Evolutionary conservation across 2,888 invertebrate species (phyloP).

Genomic region (Alentia gelatinosa): DNA sequence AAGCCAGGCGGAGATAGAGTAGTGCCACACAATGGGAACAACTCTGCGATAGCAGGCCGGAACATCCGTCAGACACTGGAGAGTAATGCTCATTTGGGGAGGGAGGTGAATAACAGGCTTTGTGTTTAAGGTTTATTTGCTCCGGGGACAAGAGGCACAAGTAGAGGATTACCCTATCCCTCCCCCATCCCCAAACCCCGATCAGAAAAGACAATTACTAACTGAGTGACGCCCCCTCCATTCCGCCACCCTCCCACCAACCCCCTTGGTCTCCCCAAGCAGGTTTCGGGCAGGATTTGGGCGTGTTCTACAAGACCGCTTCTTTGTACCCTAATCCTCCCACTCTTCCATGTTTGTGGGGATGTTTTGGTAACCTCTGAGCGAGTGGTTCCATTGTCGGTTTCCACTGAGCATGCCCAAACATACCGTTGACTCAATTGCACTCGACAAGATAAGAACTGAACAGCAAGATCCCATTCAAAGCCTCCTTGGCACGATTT

Average conservation of each 20-base stretch:
- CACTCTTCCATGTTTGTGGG: background rate
- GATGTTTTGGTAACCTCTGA: conserved; percentile 36
- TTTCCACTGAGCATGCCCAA: conserved; percentile 5
- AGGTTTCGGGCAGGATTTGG: background rate
- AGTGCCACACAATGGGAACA: background rate
- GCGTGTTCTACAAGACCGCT: conserved; percentile 8
- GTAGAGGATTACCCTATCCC: background rate
- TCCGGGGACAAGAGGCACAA: background rate
- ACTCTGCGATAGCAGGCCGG: conserved; percentile 29
- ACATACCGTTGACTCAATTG: background rate
- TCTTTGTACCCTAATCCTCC: conserved; percentile 26
- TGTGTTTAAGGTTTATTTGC: conserved; percentile 16
- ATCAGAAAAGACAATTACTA: background rate
- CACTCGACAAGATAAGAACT: background rate
- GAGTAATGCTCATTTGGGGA: conserved; percentile 23
- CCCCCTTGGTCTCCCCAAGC: background rate
- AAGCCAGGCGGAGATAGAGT: conserved; percentile 21
- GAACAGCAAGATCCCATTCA: background rate
- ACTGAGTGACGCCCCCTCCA: background rate
- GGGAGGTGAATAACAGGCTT: conserved; percentile 12
- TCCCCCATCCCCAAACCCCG: background rate
- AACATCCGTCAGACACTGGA: background rate
- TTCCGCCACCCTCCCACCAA: background rate
- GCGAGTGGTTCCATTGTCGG: background rate
- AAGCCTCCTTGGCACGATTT: conserved; percentile 24